Evolutionary conservation across 2,888 invertebrate genomes (phyloP).

Genomic region (Allygus modestus): DNA sequence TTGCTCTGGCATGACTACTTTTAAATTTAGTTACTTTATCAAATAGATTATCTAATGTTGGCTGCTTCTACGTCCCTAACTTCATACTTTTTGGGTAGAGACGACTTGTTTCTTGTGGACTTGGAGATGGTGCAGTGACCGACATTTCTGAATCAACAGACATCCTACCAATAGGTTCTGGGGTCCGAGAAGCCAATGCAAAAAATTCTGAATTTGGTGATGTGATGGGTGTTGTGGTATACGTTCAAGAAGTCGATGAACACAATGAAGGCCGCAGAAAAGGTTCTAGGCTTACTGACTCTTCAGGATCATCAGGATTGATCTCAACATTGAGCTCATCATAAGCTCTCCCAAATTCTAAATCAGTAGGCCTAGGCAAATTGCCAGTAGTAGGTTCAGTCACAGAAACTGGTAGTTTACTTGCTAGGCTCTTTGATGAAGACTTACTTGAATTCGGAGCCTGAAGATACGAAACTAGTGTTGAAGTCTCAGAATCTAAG

Average conservation of each 20-base stretch:
- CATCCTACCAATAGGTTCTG: neutral
- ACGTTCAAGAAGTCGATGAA: neutral
- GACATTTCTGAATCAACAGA: neutral
- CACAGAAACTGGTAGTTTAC: neutral
- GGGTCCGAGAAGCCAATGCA: neutral
- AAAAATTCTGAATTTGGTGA: constrained; percentile 7
- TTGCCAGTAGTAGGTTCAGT: neutral
- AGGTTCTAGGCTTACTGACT: neutral
- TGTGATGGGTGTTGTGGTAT: neutral
- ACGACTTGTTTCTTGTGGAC: neutral
- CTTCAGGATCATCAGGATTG: constrained; percentile 1
- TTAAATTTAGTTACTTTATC: neutral
- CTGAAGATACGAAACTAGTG: neutral
- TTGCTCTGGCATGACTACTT: neutral
- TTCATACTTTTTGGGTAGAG: neutral
- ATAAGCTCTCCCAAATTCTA: neutral
- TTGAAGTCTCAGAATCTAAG: neutral
- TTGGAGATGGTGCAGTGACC: neutral
- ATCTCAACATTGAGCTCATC: neutral
- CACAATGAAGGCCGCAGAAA: neutral
- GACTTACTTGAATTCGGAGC: neutral
- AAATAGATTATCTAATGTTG: neutral
- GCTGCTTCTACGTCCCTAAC: neutral
- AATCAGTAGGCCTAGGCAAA: neutral
- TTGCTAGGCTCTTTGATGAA: neutral